Percentiles rank a stretch among this genome's conserved stretches.
Evolutionary conservation across 37 sponge, comb jelly and placozoan genomes (phyloP).

Genomic region (Halichondria panicea): DNA sequence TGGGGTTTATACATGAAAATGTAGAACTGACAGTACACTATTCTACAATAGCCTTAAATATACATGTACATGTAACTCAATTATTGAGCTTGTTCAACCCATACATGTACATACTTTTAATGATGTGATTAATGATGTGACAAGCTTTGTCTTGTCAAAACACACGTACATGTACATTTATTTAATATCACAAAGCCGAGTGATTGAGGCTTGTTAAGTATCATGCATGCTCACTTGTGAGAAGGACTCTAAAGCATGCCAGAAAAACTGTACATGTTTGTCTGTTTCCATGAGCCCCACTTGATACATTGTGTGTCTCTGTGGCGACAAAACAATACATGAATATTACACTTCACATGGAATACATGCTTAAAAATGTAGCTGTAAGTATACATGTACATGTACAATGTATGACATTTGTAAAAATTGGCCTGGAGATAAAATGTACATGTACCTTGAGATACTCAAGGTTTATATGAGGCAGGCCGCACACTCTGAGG

Average conservation of each 20-base stretch:
- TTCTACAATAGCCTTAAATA: background rate
- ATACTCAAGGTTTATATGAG: constrained; percentile 78
- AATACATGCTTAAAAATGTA: too few species aligned
- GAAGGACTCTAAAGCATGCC: constrained; percentile 88
- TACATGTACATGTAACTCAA: background rate
- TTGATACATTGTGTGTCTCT: constrained; percentile 94
- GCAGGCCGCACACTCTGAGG: constrained; percentile 84
- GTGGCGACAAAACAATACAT: too few species aligned
- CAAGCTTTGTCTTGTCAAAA: background rate
- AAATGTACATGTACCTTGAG: constrained; percentile 74
- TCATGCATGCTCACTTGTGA: constrained; percentile 63
- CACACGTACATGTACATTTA: background rate
- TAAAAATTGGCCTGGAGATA: too few species aligned
- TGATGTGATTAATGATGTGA: background rate
- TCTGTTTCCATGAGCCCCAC: constrained; percentile 88
- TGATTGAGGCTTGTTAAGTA: background rate
- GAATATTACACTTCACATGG: too few species aligned
- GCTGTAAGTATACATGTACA: background rate
- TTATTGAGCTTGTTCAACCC: background rate
- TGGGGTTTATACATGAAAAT: too few species aligned
- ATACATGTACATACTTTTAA: background rate
- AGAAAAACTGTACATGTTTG: constrained; percentile 93
- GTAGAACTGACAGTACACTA: too few species aligned
- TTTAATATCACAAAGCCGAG: too few species aligned
- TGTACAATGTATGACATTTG: too few species aligned